These are phyloP conservation scores for Silurus asotus DNA, from an alignment of 2,113 vertebrate genomes.

Conservation along the genomic window DNA sequence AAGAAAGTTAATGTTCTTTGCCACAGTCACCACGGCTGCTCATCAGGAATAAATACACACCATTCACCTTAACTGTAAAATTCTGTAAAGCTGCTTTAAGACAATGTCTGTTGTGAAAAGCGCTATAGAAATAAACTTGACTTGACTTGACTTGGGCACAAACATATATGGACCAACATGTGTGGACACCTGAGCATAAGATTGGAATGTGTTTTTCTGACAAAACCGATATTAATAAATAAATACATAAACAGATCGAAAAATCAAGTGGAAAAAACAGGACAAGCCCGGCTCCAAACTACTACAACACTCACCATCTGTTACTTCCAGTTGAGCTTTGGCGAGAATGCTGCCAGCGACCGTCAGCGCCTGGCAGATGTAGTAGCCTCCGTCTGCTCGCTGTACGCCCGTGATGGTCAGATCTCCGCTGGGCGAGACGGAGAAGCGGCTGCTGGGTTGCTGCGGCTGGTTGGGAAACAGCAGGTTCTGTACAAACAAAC, in stretches of 20 bases:
- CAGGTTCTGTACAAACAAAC: slow-evolving; percentile 81
- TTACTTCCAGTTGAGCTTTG: slow-evolving; percentile 98
- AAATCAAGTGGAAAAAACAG: background rate
- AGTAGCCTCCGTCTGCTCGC: slow-evolving; percentile 90
- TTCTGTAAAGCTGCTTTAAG: no score
- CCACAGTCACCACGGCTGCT: no score
- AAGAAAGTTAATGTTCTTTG: no score
- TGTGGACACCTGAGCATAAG: no score
- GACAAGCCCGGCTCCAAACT: background rate
- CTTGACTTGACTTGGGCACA: no score
- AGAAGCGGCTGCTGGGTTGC: slow-evolving; percentile 91
- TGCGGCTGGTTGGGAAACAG: slow-evolving; percentile 97
- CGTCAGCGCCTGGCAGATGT: slow-evolving; percentile 97
- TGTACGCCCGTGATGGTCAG: slow-evolving; percentile 93
- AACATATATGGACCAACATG: no score
- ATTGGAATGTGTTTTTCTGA: background rate
- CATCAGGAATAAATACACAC: no score
- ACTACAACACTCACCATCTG: slow-evolving; percentile 83
- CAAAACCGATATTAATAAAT: background rate
- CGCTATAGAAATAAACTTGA: no score
- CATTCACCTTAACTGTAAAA: no score
- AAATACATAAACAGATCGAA: background rate
- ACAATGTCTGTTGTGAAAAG: no score
- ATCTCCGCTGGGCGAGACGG: slow-evolving; percentile 89
- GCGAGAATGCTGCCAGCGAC: slow-evolving; percentile 98